Evolutionary conservation across 2,888 invertebrate species (phyloP).

Genomic region (Drosophila nr. medialis): DNA sequence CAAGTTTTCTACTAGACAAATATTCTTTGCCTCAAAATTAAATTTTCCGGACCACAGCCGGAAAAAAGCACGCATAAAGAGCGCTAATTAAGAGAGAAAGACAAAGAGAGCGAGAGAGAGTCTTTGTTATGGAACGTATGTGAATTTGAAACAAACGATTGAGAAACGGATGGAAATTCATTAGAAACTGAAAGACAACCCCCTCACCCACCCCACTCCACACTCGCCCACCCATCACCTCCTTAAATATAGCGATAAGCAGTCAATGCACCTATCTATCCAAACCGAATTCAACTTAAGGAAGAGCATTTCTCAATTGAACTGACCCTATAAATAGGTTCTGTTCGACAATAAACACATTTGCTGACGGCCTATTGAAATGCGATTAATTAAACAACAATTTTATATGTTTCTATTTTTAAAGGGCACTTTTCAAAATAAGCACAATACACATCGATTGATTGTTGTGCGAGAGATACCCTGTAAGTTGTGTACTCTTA

Average conservation of each 20-base stretch:
- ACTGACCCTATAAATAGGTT: slow-evolving; percentile 42
- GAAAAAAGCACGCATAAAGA: slow-evolving; percentile 44
- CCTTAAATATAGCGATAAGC: slow-evolving; percentile 41
- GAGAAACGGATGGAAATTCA: slow-evolving; percentile 23
- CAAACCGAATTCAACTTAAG: slow-evolving; percentile 40
- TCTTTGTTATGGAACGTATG: slow-evolving; percentile 44
- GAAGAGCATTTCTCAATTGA: slow-evolving; percentile 29
- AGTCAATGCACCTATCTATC: slow-evolving; percentile 63
- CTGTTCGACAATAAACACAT: slow-evolving; percentile 50
- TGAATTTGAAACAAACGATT: slow-evolving; percentile 49
- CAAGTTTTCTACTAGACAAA: slow-evolving; percentile 75
- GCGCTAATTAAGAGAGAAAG: slow-evolving; percentile 8
- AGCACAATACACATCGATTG: slow-evolving; percentile 1
- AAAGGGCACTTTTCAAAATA: slow-evolving; percentile 16
- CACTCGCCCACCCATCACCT: neutral
- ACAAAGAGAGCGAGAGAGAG: slow-evolving; percentile 4
- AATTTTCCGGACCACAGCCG: slow-evolving; percentile 71
- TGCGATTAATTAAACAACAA: slow-evolving; percentile 39
- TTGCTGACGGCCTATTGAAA: slow-evolving; percentile 32
- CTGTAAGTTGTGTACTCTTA: neutral
- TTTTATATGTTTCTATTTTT: slow-evolving; percentile 42
- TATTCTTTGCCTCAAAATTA: slow-evolving; percentile 58
- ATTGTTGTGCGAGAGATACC: neutral
- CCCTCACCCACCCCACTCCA: neutral
- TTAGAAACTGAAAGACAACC: slow-evolving; percentile 3